These are phyloP conservation scores for Spilogale gracilis DNA, from an alignment of 2,113 vertebrate genomes.

Conservation along the genomic window DNA sequence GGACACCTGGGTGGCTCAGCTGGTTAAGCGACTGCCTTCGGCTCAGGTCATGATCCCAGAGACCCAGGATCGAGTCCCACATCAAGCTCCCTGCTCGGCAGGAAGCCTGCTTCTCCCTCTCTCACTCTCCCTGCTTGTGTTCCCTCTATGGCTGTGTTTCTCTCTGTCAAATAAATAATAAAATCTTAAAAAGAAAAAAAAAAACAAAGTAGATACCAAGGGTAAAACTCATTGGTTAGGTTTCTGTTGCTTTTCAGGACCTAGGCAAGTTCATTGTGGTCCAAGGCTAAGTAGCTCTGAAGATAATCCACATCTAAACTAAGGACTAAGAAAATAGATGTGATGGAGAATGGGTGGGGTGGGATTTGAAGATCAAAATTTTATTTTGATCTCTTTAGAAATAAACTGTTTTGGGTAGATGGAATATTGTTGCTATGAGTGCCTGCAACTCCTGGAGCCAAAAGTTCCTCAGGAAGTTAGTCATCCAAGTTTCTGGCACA, in stretches of 20 bases:
- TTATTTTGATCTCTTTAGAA: slow-evolving; percentile 15
- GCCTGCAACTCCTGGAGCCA: not conserved
- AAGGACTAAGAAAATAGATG: not conserved
- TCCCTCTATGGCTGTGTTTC: no score
- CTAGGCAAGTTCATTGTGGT: not conserved
- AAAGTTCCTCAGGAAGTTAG: not conserved
- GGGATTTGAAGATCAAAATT: slow-evolving; percentile 11
- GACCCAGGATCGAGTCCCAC: no score
- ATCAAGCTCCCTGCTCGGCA: no score
- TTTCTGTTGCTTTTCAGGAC: slow-evolving; percentile 9
- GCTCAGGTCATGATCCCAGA: no score
- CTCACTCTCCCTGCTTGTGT: no score
- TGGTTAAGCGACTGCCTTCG: no score
- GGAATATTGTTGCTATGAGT: not conserved
- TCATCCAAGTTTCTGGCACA: not conserved
- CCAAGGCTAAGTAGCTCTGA: not conserved
- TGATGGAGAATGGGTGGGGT: not conserved
- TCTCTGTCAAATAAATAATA: no score
- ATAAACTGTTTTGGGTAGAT: not conserved
- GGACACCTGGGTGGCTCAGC: no score
- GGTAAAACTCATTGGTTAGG: slow-evolving; percentile 23
- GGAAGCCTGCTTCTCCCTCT: no score
- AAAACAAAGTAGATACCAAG: not conserved
- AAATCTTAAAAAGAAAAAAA: no score
- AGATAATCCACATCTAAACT: slow-evolving; percentile 27